A percentile compares a stretch with the other conserved stretches of the same genome.
phyloP scores from a whole-genome alignment of 2,888 invertebrate species.

The Cephalotes varians region DNA sequence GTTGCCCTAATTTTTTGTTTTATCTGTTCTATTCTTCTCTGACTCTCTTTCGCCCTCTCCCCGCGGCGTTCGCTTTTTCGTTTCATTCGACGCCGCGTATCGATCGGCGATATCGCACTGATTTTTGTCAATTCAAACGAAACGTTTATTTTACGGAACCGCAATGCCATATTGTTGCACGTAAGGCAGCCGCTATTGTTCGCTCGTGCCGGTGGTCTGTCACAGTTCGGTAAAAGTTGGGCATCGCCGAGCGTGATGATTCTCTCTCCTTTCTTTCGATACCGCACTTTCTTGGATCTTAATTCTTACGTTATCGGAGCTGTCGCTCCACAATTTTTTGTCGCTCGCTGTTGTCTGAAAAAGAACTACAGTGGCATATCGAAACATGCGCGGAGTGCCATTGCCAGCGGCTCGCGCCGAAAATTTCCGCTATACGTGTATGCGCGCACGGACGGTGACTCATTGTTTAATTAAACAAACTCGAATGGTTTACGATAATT shows the following conservation, averaged over 20 bases:
- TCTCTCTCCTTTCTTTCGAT: background rate
- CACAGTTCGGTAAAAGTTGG: conserved; percentile 23
- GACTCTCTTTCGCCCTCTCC: background rate
- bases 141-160: conserved; percentile 49
- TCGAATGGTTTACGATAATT: background rate
- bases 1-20: conserved; percentile 60
- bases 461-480: conserved; percentile 1
- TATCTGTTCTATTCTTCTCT: conserved; percentile 37
- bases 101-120: conserved; percentile 27
- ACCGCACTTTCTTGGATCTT: background rate
- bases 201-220: background rate
- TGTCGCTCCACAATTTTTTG: background rate
- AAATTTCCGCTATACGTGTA: background rate
- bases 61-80: background rate
- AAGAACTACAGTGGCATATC: background rate
- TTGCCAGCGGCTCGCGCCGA: background rate
- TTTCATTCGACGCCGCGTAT: conserved; percentile 32
- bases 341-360: background rate
- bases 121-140: conserved; percentile 23
- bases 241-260: background rate
- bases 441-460: background rate
- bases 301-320: background rate
- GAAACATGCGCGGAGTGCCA: background rate
- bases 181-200: conserved; percentile 18
- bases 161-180: conserved; percentile 43